Base-by-base conservation (phyloP, 2,888 invertebrate species). In the Clistopyga incitator region DNA sequence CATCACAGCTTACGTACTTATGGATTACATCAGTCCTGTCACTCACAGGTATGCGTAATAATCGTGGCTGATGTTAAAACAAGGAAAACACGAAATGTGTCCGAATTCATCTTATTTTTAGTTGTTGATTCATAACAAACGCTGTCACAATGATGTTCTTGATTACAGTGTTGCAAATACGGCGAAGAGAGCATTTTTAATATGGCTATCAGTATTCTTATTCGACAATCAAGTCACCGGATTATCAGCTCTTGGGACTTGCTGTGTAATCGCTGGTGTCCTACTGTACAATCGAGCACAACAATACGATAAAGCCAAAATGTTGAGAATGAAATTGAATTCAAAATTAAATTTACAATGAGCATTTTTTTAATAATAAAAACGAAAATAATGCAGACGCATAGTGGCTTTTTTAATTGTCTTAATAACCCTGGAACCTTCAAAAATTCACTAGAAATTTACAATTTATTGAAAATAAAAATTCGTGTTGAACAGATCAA, bases 21-120 rank as follows among this genome's bases (percentile, higher is more conserved):
- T 97, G 96, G 96, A 96, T 90, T 96, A 96, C 90, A 96, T 97
- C 90, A 96, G 96, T 92, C 97, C 97, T 29, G 96, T 97, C 18
- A 97, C 97, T 38, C 96, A 97, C 91, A 96, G 96, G 96, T 96
- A 94, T 65, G 61, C 54, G 20, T 6, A 11, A 54, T 20, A 10
- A n/a, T 6, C 52, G 52, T 11, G 10, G 11, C 11, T 23, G 3
- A 23, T 10, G 10, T 20, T 8, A 11, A 20, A 1, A 20, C 23
- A 15, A n/a, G 45, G 13, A 6, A 15, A 45, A 45, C 45, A 6
- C 6, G 2, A 15, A 45, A 13, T 45, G 45, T 45, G 13, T 6
- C 3, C 11, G 18, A 23, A 54, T 54, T 23, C 10, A 52, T 11
- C 23, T 20, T 2, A 47, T 77, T 20, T 38, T 59, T 42, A 2